Evolutionary conservation across 2,797 vertebrate genomes (phyloP).

Genomic region (Notolabrus celidotus): DNA sequence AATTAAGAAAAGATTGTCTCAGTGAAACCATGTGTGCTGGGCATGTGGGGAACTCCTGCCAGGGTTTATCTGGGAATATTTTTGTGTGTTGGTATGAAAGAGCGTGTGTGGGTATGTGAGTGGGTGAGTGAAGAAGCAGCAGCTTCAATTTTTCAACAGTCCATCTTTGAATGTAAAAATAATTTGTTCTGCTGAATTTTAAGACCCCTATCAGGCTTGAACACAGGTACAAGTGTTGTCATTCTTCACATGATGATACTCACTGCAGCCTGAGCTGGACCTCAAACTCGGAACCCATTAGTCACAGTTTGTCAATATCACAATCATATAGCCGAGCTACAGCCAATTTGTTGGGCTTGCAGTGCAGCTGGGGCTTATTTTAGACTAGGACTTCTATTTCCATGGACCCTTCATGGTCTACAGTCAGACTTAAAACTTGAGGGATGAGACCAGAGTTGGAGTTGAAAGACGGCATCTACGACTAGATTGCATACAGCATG

Average conservation of each 20-base stretch:
- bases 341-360: too few species aligned
- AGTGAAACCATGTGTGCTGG: not conserved
- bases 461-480: too few species aligned
- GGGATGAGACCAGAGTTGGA: too few species aligned
- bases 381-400: too few species aligned
- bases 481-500: too few species aligned
- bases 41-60: slow-evolving; percentile 12
- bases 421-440: too few species aligned
- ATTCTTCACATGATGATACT: not conserved
- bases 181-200: not conserved
- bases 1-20: slow-evolving; percentile 43
- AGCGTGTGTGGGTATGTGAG: slow-evolving; percentile 36
- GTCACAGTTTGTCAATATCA: too few species aligned
- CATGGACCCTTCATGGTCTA: too few species aligned
- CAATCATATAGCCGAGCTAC: too few species aligned
- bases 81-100: slow-evolving; percentile 12
- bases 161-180: not conserved
- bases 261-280: not conserved
- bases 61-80: slow-evolving; percentile 14
- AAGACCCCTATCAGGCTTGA: not conserved
- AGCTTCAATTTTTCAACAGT: not conserved
- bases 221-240: not conserved
- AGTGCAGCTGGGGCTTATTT: too few species aligned
- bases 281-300: not conserved
- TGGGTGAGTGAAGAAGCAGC: slow-evolving; percentile 2